Percentiles rank a stretch among this genome's conserved stretches.
These are phyloP conservation scores for Neostethus bicornis DNA, from an alignment of 2,797 vertebrate species.

Conservation along the genomic window DNA sequence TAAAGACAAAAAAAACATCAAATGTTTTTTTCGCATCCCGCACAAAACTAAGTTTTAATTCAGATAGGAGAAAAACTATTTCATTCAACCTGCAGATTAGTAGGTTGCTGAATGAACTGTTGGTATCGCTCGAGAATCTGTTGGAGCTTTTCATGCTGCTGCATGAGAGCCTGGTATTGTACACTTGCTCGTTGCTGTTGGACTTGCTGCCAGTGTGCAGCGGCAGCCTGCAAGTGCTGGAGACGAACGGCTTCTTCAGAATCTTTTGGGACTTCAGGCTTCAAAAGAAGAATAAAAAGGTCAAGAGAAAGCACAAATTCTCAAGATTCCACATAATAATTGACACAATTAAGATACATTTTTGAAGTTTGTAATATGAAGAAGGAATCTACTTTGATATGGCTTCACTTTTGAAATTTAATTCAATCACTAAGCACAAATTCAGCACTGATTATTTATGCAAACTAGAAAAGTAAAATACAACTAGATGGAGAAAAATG, in stretches of 20 bases:
- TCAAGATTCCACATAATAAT: background rate
- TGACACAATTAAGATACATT: background rate
- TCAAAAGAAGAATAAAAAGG: conserved; percentile 30
- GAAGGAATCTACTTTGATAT: conserved; percentile 3
- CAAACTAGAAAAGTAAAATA: background rate
- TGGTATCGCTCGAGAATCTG: conserved; percentile 93
- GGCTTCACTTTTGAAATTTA: background rate
- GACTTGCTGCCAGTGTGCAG: conserved; percentile 97
- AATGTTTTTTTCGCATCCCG: conserved; percentile 4
- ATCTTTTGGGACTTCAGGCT: conserved; percentile 79
- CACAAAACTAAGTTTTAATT: background rate
- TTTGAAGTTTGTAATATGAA: conserved; percentile 4
- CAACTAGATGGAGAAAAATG: background rate
- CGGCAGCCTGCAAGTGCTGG: conserved; percentile 92
- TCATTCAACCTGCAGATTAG: conserved; percentile 84
- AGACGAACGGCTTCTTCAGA: conserved; percentile 90
- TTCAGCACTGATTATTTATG: background rate
- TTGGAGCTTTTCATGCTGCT: conserved; percentile 93
- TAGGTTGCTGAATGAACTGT: conserved; percentile 89
- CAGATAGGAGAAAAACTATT: background rate
- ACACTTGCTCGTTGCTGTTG: conserved; percentile 92
- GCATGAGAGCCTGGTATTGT: conserved; percentile 97
- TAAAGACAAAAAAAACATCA: conserved; percentile 34
- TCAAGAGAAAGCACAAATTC: conserved; percentile 1
- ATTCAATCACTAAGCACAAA: background rate